A percentile compares a stretch with the other conserved stretches of the same genome.
These are phyloP conservation scores for Macropis europaea DNA, from an alignment of 2,888 invertebrate species.

Conservation along the genomic window DNA sequence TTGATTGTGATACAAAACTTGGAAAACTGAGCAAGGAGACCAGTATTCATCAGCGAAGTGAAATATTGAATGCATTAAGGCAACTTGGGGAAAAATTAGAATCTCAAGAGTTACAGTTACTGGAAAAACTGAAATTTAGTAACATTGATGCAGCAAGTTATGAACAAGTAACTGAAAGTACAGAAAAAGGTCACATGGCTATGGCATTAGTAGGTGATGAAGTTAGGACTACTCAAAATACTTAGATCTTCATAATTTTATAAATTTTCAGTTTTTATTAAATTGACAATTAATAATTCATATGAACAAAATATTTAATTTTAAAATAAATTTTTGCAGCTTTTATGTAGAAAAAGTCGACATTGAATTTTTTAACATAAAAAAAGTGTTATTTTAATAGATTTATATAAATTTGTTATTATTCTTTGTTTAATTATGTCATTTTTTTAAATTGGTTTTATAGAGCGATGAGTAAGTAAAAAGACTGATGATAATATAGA, in stretches of 20 bases:
- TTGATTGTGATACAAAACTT: slow-evolving; percentile 84
- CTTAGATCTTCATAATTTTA: slow-evolving; percentile 22
- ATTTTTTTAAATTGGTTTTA: not conserved
- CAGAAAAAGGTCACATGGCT: slow-evolving; percentile 68
- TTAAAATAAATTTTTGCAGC: not conserved
- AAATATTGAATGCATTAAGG: slow-evolving; percentile 81
- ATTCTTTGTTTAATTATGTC: not conserved
- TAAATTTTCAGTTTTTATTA: slow-evolving; percentile 1
- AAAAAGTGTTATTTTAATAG: not conserved
- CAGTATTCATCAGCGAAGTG: slow-evolving; percentile 81
- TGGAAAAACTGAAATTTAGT: slow-evolving; percentile 80
- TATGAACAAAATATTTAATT: not conserved
- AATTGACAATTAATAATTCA: not conserved
- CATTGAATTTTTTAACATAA: not conserved
- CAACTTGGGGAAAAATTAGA: slow-evolving; percentile 82
- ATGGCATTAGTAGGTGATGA: slow-evolving; percentile 70
- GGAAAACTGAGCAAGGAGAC: slow-evolving; percentile 82
- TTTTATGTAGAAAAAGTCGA: not conserved
- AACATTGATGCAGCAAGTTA: slow-evolving; percentile 78
- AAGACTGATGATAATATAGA: slow-evolving; percentile 9
- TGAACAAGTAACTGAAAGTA: slow-evolving; percentile 78
- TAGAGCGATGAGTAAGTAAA: not conserved
- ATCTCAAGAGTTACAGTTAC: slow-evolving; percentile 79
- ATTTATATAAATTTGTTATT: not conserved
- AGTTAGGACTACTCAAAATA: slow-evolving; percentile 65